These are phyloP conservation scores for Clarias batrachus DNA, from an alignment of 2,113 vertebrate species.

Conservation along the genomic window DNA sequence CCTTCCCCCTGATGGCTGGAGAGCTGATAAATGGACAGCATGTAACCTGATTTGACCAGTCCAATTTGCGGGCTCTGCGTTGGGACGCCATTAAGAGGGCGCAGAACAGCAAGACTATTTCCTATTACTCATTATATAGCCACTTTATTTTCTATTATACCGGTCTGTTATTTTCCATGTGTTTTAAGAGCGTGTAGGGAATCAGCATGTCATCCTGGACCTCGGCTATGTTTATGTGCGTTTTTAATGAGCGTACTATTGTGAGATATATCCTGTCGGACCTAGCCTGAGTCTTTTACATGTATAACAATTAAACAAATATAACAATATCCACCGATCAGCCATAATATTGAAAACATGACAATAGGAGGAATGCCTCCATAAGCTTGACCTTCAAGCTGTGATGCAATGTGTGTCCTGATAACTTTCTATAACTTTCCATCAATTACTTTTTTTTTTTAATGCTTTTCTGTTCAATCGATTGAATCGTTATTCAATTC, in stretches of 20 bases:
- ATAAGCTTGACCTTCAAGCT: too few species aligned
- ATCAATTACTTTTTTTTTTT: too few species aligned
- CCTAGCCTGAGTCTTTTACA: too few species aligned
- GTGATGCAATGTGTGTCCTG: too few species aligned
- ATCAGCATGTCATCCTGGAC: neutral
- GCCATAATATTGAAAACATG: too few species aligned
- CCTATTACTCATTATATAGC: neutral
- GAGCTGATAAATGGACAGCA: constrained; percentile 27
- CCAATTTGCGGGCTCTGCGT: neutral
- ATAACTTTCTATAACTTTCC: too few species aligned
- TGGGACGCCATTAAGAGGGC: constrained; percentile 6
- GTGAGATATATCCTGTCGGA: neutral
- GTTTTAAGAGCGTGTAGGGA: neutral
- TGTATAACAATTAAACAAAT: neutral
- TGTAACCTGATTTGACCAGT: constrained; percentile 28
- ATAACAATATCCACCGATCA: too few species aligned
- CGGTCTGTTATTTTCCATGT: constrained; percentile 11
- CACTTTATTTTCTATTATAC: constrained; percentile 4
- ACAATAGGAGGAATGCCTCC: too few species aligned
- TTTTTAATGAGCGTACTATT: neutral
- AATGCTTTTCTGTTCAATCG: too few species aligned
- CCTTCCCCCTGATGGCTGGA: constrained; percentile 3
- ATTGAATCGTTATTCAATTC: too few species aligned
- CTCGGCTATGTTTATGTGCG: neutral
- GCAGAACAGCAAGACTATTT: constrained; percentile 22